These are phyloP conservation scores for Channallabes apus DNA, from an alignment of 2,797 vertebrate species.

Conservation along the genomic window DNA sequence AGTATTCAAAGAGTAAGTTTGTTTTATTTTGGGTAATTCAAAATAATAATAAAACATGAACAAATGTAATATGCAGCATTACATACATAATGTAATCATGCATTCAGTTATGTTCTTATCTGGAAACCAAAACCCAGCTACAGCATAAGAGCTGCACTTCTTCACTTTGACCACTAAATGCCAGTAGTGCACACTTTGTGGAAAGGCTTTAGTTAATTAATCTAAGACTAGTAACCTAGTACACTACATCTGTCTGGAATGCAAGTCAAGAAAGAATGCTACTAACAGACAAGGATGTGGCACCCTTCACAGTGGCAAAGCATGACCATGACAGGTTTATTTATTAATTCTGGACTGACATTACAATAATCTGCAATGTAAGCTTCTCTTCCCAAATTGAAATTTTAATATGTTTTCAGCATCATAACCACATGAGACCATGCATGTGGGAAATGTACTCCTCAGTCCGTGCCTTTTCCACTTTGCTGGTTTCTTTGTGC, in stretches of 20 bases:
- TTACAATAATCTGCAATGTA: background rate
- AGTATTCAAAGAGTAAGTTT: background rate
- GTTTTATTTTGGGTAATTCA: background rate
- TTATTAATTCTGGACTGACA: background rate
- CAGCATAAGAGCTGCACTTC: background rate
- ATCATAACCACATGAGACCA: slow-evolving; percentile 76
- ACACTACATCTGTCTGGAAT: background rate
- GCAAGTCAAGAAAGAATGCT: background rate
- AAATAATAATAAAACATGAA: background rate
- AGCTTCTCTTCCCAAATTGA: background rate
- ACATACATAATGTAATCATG: background rate
- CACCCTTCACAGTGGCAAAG: background rate
- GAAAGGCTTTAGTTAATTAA: background rate
- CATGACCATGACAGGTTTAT: background rate
- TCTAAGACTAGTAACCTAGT: background rate
- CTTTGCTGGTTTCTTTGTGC: background rate
- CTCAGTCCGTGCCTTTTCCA: slow-evolving; percentile 62
- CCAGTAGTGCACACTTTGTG: background rate
- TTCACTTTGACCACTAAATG: background rate
- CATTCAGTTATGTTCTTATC: background rate
- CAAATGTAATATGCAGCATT: background rate
- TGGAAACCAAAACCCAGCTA: background rate
- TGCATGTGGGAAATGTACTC: slow-evolving; percentile 77
- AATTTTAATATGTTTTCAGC: background rate
- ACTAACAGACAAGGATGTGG: background rate